phyloP scores from a whole-genome alignment of 2,797 vertebrate genomes.

The Malacoraja senta region DNA sequence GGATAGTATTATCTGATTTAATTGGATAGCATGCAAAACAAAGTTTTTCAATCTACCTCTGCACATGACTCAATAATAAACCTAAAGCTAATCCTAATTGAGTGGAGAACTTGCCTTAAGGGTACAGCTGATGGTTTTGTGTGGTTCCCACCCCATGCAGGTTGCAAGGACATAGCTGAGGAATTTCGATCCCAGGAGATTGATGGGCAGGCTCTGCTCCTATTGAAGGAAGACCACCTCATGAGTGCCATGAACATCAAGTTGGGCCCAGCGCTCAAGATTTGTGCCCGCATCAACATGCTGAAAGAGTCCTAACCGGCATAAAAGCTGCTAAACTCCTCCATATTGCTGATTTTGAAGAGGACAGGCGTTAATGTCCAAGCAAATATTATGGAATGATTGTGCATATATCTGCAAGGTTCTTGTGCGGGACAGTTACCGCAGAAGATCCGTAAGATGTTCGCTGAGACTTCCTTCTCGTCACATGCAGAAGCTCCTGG shows the following conservation, averaged over 20 bases:
- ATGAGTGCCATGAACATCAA: conserved; percentile 99
- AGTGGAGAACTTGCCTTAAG: no score
- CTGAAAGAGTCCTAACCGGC: conserved; percentile 75
- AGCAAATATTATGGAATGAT: background rate
- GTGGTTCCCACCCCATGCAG: conserved; percentile 53
- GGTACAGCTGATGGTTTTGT: background rate
- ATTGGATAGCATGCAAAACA: no score
- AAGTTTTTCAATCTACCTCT: no score
- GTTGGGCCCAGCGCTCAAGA: conserved; percentile 93
- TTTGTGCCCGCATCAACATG: conserved; percentile 94
- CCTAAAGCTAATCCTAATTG: no score
- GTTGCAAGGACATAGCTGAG: conserved; percentile 88
- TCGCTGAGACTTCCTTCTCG: background rate
- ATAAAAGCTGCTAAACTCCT: background rate
- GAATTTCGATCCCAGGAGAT: conserved; percentile 97
- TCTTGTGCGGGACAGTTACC: background rate
- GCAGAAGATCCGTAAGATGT: background rate
- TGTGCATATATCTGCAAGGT: background rate
- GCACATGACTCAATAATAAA: no score
- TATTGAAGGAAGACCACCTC: conserved; percentile 93
- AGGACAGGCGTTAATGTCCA: background rate
- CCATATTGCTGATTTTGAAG: background rate
- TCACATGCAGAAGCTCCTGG: background rate
- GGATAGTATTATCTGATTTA: no score
- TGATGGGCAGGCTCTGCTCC: conserved; percentile 90